Evolutionary conservation across 2,113 vertebrate species (phyloP), one percentile per base, ranked within the genome.

Genomic region (Spea bombifrons): DNA sequence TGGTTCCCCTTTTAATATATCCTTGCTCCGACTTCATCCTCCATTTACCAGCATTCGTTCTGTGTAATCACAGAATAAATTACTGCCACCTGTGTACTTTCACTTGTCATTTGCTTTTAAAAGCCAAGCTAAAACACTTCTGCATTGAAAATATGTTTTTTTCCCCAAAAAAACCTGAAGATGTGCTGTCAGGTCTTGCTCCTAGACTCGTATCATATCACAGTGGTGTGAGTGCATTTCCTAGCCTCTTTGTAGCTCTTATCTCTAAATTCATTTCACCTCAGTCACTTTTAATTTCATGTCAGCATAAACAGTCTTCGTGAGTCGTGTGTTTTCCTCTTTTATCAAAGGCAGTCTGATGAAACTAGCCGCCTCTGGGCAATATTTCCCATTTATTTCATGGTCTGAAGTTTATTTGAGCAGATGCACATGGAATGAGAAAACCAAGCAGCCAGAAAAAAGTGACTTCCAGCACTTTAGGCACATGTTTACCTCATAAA

Each of bases 401-500:
- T 76, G 84, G 73, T 81, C 83, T 87, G 84, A 77, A 86, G 72
- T 75, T 88, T 84, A 90, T 88, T 87, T 85, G 82, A 85, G 75
- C 76, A 86, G 83, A 86, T 75, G 70, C 70, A 82, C 47, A 1
- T 50, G 81, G 85, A 87, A 81, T 81, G 82, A 86, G 86, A 86
- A 78, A 88, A 84, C 81, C 73, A 84, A 88, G 83, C 75, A 85
- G 81, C 78, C 73, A 84, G 83, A 85, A 88, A 88, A 88, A 86
- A 86, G 83, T 80, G 76, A 75, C 81, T 88, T 86, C 75, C 77
- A 88, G 5, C 66, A 78, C 84, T 82, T 7, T 45, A 85, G 84
- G 85, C 84, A 85, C 85, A 7, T 82, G 71, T 65, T 77, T 46
- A 30, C 12, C 52, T 63, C 4, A 15, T 75, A 13, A 75, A 68